Evolutionary conservation across 2,113 vertebrate genomes (phyloP).

Genomic region (Orthonyx spaldingii): DNA sequence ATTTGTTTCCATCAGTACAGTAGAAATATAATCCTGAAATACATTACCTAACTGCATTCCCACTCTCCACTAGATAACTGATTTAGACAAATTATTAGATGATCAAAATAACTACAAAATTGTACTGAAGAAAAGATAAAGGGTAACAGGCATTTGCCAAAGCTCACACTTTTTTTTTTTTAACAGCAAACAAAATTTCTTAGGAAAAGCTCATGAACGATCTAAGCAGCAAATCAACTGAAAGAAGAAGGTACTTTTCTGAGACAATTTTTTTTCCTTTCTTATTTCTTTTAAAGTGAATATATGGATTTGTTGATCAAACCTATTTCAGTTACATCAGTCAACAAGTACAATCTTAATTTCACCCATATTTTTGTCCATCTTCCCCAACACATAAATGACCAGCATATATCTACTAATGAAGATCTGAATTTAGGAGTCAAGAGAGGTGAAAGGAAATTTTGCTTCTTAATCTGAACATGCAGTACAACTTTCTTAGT

Average conservation of each 20-base stretch:
- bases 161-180: not conserved
- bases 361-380: not conserved
- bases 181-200: not conserved
- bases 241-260: not conserved
- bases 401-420: not conserved
- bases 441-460: not conserved
- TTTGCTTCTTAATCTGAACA: not conserved
- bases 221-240: not conserved
- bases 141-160: not conserved
- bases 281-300: not conserved
- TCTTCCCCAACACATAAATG: not conserved
- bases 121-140: not conserved
- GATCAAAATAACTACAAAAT: not conserved
- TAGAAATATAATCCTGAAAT: not conserved
- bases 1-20: not conserved
- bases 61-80: not conserved
- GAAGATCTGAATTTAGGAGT: not conserved
- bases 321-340: not conserved
- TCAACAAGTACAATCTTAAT: not conserved
- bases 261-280: not conserved
- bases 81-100: not conserved
- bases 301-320: not conserved
- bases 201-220: not conserved
- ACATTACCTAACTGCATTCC: not conserved
- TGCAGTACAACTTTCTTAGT: accelerated